Evolutionary conservation across 1,140 invertebrate genomes (phyloP).

Genomic region (Drosophila melanica): DNA sequence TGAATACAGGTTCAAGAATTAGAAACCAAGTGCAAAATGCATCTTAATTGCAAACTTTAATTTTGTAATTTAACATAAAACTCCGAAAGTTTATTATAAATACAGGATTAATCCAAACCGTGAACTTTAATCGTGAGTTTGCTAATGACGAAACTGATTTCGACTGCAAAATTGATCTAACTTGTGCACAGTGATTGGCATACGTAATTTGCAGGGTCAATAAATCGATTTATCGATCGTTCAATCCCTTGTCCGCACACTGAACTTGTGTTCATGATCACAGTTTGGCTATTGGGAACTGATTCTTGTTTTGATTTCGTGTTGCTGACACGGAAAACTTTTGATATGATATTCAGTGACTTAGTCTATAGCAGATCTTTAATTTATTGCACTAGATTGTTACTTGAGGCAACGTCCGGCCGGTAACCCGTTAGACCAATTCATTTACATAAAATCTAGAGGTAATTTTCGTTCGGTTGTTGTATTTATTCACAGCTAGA

Average conservation of each 20-base stretch:
- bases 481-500: constrained; percentile 6
- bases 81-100: too few relatives aligned
- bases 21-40: too few relatives aligned
- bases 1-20: too few relatives aligned
- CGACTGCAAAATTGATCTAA: too few relatives aligned
- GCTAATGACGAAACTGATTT: too few relatives aligned
- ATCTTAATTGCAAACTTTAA: too few relatives aligned
- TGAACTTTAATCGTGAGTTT: too few relatives aligned
- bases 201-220: not conserved
- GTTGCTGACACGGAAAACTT: constrained; percentile 54
- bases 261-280: not conserved
- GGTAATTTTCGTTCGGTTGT: constrained; percentile 43
- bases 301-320: constrained; percentile 10
- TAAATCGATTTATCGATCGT: not conserved
- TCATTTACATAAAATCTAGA: constrained; percentile 67
- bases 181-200: too few relatives aligned
- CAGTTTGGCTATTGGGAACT: constrained; percentile 6
- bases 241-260: constrained; percentile 25
- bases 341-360: constrained; percentile 11
- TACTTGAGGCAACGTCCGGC: constrained; percentile 26
- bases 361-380: constrained; percentile 41
- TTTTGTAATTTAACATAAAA: too few relatives aligned
- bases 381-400: constrained; percentile 64
- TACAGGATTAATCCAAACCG: too few relatives aligned
- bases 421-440: constrained; percentile 47